Evolutionary conservation across 2,888 invertebrate genomes (phyloP).

Genomic region (Leistus spinibarbis): DNA sequence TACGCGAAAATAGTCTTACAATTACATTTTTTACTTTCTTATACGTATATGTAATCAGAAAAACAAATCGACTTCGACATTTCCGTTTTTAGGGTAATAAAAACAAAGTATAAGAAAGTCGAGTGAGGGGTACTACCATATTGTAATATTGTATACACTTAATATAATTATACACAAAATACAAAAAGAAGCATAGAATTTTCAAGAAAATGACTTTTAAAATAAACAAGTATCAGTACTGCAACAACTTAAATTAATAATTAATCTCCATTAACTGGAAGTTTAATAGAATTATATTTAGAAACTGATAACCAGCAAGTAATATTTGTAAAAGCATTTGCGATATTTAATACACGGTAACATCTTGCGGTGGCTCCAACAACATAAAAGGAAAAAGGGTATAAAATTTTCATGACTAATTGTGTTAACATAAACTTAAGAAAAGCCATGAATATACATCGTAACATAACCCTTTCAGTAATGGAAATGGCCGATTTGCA

Average conservation of each 20-base stretch:
- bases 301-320: not conserved
- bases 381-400: not conserved
- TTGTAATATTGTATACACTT: too few species aligned
- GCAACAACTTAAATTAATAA: not conserved
- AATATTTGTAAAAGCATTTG: not conserved
- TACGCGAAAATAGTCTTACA: too few species aligned
- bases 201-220: not conserved
- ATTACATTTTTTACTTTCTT: too few species aligned
- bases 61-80: too few species aligned
- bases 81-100: too few species aligned
- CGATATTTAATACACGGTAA: not conserved
- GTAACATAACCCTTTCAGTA: slow-evolving; percentile 30
- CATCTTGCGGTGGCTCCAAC: not conserved
- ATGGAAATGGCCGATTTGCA: slow-evolving; percentile 31
- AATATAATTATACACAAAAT: too few species aligned
- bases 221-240: not conserved
- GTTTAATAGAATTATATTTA: not conserved
- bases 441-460: slow-evolving; percentile 6
- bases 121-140: too few species aligned
- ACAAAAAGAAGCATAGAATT: too few species aligned
- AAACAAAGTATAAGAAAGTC: too few species aligned
- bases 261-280: not conserved
- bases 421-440: slow-evolving; percentile 12
- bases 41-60: too few species aligned
- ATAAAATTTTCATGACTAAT: slow-evolving; percentile 12